Evolutionary conservation across 2,797 vertebrate species (phyloP).

Genomic region (Sebastes nivosus): DNA sequence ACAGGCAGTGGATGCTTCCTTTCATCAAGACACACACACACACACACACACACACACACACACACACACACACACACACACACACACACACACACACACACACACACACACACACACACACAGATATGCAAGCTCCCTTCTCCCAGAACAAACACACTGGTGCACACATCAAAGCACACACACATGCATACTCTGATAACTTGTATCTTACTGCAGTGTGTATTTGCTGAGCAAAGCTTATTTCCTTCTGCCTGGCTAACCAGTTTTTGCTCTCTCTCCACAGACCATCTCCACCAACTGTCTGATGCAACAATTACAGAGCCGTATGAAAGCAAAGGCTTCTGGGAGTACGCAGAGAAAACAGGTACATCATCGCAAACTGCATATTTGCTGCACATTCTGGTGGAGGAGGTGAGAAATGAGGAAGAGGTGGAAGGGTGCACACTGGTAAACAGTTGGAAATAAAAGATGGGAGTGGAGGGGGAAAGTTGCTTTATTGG

Average conservation of each 20-base stretch:
- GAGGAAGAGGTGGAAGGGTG: conserved; percentile 73
- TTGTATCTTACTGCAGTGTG: conserved; percentile 50
- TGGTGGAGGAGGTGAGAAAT: conserved; percentile 83
- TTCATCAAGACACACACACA: conserved; percentile 84
- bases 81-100: not conserved
- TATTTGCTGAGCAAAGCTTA: conserved; percentile 74
- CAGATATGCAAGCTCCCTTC: not conserved
- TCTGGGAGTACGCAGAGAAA: conserved; percentile 31
- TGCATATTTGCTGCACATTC: conserved; percentile 44
- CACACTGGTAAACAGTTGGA: conserved; percentile 70
- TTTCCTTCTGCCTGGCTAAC: conserved; percentile 55
- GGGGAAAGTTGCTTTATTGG: conserved; percentile 81
- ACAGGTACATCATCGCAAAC: conserved; percentile 47
- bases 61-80: not conserved
- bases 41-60: not conserved
- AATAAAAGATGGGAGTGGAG: conserved; percentile 71
- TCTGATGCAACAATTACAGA: conserved; percentile 68
- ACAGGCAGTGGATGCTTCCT: conserved; percentile 89
- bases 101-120: not conserved
- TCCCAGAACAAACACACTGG: conserved; percentile 17
- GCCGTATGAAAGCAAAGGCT: conserved; percentile 24
- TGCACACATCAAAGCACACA: conserved; percentile 39
- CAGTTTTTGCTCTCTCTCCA: conserved; percentile 42
- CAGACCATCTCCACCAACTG: conserved; percentile 39
- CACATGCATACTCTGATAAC: conserved; percentile 43